Evolutionary conservation across 2,888 invertebrate genomes (phyloP), one percentile per base, ranked within the genome.

Genomic region (Lamproptera curius): DNA sequence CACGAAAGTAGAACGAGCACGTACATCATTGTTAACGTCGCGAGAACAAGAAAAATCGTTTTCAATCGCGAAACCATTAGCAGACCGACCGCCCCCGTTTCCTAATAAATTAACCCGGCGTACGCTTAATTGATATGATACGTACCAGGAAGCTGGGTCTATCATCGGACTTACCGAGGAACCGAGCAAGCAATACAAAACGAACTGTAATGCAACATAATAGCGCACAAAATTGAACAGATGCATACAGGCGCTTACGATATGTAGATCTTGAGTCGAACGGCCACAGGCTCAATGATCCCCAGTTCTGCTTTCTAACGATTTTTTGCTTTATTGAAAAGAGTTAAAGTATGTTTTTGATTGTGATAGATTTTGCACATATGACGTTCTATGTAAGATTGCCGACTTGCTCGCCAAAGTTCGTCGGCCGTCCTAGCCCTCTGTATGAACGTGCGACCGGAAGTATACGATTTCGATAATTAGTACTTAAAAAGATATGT

Each of bases 391-490:
- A 50, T 37, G 50, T 53, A 43, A 46, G 39, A 50, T 56, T 57
- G 53, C 56, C 45, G 43, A 53, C 58, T 57, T 56, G 59, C 23
- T 61, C 74, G 54, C 75, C 67, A 60, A 76, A 70, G 84, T 79
- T 86, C 83, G 78, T 69, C 73, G 84, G 54, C 83, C 86, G 85
- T 84, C 86, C 85, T 86, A 85, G 84, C 74, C 73, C 73, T 70
- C 71, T 65, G 56, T 54, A 42, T 56, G 57, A 61, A 67, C 70
- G 73, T 73, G 62, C 62, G 59, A 65, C 63, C 57, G 61, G 60
- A 62, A 63, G 64, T 61, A 57, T 59, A 67, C 71, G 65, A 73
- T 80, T 83, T 83, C 75, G 80, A 77, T 77, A n/a, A n/a, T n/a
- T n/a, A n/a, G n/a, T n/a, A n/a, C n/a, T n/a, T n/a, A n/a, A n/a